These are phyloP conservation scores for Margaritifera margaritifera DNA, from an alignment of 2,888 invertebrate species.

Conservation along the genomic window DNA sequence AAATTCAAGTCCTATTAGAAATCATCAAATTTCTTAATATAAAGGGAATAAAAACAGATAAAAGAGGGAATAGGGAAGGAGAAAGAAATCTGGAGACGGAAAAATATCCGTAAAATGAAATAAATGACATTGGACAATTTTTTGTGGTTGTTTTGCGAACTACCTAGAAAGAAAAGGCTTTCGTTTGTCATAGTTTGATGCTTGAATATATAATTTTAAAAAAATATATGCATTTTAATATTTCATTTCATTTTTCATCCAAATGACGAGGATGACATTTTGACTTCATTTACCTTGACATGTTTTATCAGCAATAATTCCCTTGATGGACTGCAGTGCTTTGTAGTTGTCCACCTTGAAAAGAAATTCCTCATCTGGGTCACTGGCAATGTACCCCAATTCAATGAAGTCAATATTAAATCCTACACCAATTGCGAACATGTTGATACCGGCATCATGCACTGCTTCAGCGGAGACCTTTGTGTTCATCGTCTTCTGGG, in stretches of 20 bases:
- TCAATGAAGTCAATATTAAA: slow-evolving; percentile 40
- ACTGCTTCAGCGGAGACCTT: slow-evolving; percentile 44
- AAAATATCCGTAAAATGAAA: too few species aligned
- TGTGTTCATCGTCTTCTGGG: slow-evolving; percentile 46
- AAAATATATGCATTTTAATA: background rate
- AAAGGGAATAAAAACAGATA: too few species aligned
- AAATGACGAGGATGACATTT: background rate
- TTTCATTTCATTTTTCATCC: background rate
- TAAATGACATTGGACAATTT: too few species aligned
- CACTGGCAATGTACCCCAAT: slow-evolving; percentile 49
- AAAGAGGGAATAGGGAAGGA: too few species aligned
- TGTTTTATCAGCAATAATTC: slow-evolving; percentile 47
- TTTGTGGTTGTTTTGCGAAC: too few species aligned
- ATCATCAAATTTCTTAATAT: too few species aligned
- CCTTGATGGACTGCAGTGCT: slow-evolving; percentile 42
- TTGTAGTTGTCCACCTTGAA: slow-evolving; percentile 49
- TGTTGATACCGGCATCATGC: slow-evolving; percentile 42
- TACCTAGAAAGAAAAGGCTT: background rate
- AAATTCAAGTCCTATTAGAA: too few species aligned
- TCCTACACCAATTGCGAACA: slow-evolving; percentile 63
- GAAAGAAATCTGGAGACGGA: too few species aligned
- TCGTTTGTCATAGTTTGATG: background rate
- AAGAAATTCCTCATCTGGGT: slow-evolving; percentile 43
- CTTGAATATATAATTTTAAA: background rate
- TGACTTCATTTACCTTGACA: slow-evolving; percentile 45